Base-by-base conservation (phyloP, 2,888 invertebrate genomes). In the Xestia sexstrigata region DNA sequence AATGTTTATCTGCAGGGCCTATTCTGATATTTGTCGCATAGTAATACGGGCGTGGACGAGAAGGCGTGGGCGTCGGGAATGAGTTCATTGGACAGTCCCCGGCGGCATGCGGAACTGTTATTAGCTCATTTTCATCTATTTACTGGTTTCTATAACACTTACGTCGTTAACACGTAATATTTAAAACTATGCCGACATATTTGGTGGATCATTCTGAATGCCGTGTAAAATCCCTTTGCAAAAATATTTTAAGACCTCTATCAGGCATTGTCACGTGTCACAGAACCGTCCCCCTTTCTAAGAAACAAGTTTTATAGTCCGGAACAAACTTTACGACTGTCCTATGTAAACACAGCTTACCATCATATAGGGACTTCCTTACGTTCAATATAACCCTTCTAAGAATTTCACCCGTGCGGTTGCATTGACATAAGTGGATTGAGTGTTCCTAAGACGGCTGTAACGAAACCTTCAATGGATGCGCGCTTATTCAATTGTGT, bases 91-190 rank as follows among this genome's bases (percentile, higher is more conserved):
- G 93, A 94, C 95, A 93, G 90, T 92, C 91, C 26, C 92, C 92
- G 95, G 95, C 92, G 95, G 95, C 88, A 95, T 93, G 95, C 95
- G 95, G 95, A 96, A 95, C 91, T 90, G 91, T 90, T 90, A 86
- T 90, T 89, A 90, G 89, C 84, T 78, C 70, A 86, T 73, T 85
- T n/a, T 79, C 72, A 86, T 87, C 85, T 87, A 81, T 88, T 86
- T 84, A 89, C 82, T 74, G 69, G 84, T 82, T 77, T 79, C 74
- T 76, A 70, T 67, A 81, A 66, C 70, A 76, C 66, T 47, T 80
- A 68, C 66, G 47, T 74, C 17, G 70, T 42, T 13, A 67, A 67
- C 62, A 42, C 67, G 60, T 76, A 63, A 73, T 69, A 47, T 72
- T 42, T 26, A 26, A 26, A 78, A 79, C 23, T 78, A 23, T 63